Base-by-base conservation (phyloP, 1,140 invertebrate species). In the Eupeodes corollae region DNA sequence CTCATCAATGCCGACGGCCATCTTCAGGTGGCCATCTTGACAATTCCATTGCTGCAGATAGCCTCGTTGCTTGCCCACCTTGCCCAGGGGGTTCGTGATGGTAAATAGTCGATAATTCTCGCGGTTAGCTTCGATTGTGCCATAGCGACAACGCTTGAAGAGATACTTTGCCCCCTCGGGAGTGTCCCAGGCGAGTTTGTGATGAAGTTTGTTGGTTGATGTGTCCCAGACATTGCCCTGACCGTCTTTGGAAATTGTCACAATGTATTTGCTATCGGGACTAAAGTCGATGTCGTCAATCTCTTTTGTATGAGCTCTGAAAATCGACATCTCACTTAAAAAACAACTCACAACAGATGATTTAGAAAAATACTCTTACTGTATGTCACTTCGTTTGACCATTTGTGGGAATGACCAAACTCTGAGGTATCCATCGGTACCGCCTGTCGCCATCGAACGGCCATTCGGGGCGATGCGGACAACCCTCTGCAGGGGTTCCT, bases 201-300 rank as follows among this genome's bases (percentile, higher is more conserved):
- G 77, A 11, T 55, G 55, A 37, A 55, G 34, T 33, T 64, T 56
- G 49, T 71, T 79, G 15, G 80, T 80, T 32, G 63, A 67, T 8
- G 82, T 70, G 54, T 83, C 78, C 91, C 92, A 96, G 5, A 95
- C 67, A 50, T 80, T 71, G 3, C 82, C 86, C 57, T 81, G 75
- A 6, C 85, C 85, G 72, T 96, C 92, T 69, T 93, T 89, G 0
- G 87, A 85, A 45, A 95, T 83, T 56, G 86, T 91, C 30, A 86
- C 83, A 39, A 96, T 61, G 61, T 75, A 75, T 52, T 78, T 81
- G 46, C 84, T 79, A 61, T 80, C 77, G 1, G 82, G 79, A 71
- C 83, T 88, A 61, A 96, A 86, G 70, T 94, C 90, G 34, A 97
- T 62, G 68, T 96, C 91, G 68, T 95, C 91, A 48, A 96, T 82